Evolutionary conservation across 2,797 vertebrate species (phyloP).

Genomic region (Takifugu ocellatus): DNA sequence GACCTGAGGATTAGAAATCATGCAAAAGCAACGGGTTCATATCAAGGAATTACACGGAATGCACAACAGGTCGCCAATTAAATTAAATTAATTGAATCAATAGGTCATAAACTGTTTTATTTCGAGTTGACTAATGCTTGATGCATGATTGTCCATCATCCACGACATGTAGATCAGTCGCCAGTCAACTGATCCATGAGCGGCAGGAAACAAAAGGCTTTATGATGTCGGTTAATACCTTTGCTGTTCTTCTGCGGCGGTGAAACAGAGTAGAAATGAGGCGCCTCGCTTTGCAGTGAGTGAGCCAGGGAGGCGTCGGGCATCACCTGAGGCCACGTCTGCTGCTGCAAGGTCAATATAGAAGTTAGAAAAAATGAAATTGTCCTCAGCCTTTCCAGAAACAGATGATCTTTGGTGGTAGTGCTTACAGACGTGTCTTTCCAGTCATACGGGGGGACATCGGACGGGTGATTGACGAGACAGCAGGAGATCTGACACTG

Average conservation of each 20-base stretch:
- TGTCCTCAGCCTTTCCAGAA: not conserved
- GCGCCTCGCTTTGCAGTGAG: constrained; percentile 63
- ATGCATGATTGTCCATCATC: too few relatives aligned
- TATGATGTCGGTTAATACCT: constrained; percentile 73
- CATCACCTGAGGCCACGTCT: constrained; percentile 67
- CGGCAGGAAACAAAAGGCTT: not conserved
- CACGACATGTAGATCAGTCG: too few relatives aligned
- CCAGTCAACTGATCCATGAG: not conserved
- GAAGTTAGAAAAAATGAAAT: not conserved
- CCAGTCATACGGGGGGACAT: constrained; percentile 76
- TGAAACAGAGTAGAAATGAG: constrained; percentile 69
- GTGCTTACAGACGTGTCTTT: constrained; percentile 78
- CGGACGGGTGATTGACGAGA: constrained; percentile 63
- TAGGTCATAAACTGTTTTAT: too few relatives aligned
- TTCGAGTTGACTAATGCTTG: too few relatives aligned
- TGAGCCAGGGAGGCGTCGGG: constrained; percentile 62
- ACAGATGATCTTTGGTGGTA: not conserved
- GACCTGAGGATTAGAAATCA: constrained; percentile 67
- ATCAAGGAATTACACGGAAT: too few relatives aligned
- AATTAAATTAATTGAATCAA: too few relatives aligned
- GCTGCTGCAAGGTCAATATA: constrained; percentile 32
- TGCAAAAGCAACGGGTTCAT: too few relatives aligned
- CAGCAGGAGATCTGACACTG: constrained; percentile 75
- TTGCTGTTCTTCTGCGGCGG: constrained; percentile 79
- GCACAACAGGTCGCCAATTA: too few relatives aligned